Percentiles rank a stretch among this genome's conserved stretches.
phyloP scores from a whole-genome alignment of 2,888 invertebrate genomes.

The Pseudoips prasinana region DNA sequence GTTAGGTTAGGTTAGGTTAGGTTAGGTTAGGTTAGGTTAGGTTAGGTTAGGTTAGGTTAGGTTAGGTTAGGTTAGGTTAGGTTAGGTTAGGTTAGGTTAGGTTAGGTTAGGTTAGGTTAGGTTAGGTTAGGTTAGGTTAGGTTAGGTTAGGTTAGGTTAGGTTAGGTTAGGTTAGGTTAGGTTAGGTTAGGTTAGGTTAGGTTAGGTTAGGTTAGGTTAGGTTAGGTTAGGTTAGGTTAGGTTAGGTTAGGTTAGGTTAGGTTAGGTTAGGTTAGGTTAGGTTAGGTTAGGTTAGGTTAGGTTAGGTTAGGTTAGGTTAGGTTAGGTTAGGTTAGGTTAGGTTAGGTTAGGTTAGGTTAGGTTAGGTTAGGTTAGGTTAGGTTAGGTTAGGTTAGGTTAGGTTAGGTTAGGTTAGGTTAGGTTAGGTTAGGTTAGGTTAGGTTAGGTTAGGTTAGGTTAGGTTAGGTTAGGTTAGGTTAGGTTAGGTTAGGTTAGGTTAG shows the following conservation, averaged over 20 bases:
- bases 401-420: constrained; percentile 8
- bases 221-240: constrained; percentile 9
- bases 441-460: constrained; percentile 9
- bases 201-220: constrained; percentile 9
- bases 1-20: constrained; percentile 10
- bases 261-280: constrained; percentile 9
- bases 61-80: constrained; percentile 9
- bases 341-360: constrained; percentile 9
- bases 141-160: constrained; percentile 8
- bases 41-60: constrained; percentile 9
- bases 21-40: constrained; percentile 10
- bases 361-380: constrained; percentile 12
- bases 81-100: constrained; percentile 5
- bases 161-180: constrained; percentile 9
- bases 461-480: constrained; percentile 13
- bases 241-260: constrained; percentile 9
- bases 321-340: constrained; percentile 9
- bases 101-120: constrained; percentile 8
- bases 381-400: constrained; percentile 14
- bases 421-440: constrained; percentile 12
- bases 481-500: constrained; percentile 14
- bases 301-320: constrained; percentile 9
- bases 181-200: constrained; percentile 9
- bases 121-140: constrained; percentile 8
- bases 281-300: constrained; percentile 9